Conservation (phyloP, 92 coral and sea anemone genomes). For the Pocillopora grandis region DNA sequence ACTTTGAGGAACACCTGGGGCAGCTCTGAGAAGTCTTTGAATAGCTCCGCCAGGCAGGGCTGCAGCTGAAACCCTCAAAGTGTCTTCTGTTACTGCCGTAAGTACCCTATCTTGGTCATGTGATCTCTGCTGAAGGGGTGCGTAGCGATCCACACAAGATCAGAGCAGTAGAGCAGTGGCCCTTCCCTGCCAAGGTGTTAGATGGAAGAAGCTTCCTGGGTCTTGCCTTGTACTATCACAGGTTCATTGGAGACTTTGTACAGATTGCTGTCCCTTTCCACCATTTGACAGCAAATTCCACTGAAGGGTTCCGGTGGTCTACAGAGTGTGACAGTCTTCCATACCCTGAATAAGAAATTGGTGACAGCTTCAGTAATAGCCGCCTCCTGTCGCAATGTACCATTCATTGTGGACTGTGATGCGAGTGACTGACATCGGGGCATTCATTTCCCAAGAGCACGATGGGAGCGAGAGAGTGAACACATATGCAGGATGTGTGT, state of each 20-base stretch:
- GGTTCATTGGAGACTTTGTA: conserved; percentile 28
- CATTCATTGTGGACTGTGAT: conserved; percentile 39
- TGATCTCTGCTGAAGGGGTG: conserved; percentile 37
- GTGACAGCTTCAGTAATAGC: conserved; percentile 36
- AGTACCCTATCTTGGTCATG: conserved; percentile 29
- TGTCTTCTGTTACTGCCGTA: conserved; percentile 38
- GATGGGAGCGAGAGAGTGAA: conserved; percentile 38
- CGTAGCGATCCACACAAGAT: conserved; percentile 27
- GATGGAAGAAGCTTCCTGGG: conserved; percentile 19
- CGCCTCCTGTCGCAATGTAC: not conserved
- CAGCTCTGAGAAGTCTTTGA: conserved; percentile 33
- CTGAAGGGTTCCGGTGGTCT: conserved; percentile 18
- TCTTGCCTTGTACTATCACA: conserved; percentile 22
- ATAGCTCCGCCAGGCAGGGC: conserved; percentile 37
- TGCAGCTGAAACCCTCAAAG: conserved; percentile 43
- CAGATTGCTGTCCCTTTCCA: conserved; percentile 29
- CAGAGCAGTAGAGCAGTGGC: conserved; percentile 27
- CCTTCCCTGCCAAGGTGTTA: conserved; percentile 2
- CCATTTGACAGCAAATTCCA: conserved; percentile 16
- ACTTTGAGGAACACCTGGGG: conserved; percentile 38
- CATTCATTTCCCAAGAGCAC: conserved; percentile 38
- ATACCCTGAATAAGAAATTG: conserved; percentile 17
- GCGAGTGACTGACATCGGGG: conserved; percentile 41
- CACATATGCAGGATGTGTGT: conserved; percentile 26
- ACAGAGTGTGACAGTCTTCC: conserved; percentile 19